These are phyloP conservation scores for Saccopteryx leptura DNA, from an alignment of 2,113 vertebrate species.

Conservation along the genomic window DNA sequence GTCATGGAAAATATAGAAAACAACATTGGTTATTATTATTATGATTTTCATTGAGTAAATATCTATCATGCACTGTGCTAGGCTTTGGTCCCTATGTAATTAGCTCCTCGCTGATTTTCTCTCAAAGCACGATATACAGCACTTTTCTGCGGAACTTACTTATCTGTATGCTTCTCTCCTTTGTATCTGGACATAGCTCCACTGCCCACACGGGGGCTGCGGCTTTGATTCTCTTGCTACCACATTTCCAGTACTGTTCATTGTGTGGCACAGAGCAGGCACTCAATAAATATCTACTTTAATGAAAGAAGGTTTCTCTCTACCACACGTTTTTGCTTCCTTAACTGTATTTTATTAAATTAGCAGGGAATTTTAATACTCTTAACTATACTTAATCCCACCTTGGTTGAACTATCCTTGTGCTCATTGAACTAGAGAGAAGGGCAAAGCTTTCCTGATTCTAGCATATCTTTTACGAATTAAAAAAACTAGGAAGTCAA, in stretches of 20 bases:
- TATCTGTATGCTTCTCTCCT: background rate
- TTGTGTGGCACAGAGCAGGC: background rate
- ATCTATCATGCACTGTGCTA: background rate
- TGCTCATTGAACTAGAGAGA: background rate
- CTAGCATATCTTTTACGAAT: background rate
- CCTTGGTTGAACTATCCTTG: background rate
- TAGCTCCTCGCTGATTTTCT: background rate
- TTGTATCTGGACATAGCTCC: background rate
- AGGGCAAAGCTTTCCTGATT: background rate
- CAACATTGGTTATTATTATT: background rate
- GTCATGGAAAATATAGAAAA: background rate
- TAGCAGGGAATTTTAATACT: background rate
- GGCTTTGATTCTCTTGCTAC: background rate
- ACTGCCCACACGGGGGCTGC: background rate
- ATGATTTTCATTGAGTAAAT: background rate
- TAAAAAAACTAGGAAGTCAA: background rate
- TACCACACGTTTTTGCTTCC: background rate
- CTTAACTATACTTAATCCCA: background rate
- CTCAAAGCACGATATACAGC: background rate
- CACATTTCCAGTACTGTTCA: background rate
- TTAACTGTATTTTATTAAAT: background rate
- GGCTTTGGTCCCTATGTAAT: background rate
- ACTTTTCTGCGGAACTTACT: background rate
- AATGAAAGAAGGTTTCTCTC: background rate
- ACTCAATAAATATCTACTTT: background rate